Evolutionary conservation across 2,888 invertebrate genomes (phyloP), one percentile per base, ranked within the genome.

Genomic region (Arctia plantaginis): DNA sequence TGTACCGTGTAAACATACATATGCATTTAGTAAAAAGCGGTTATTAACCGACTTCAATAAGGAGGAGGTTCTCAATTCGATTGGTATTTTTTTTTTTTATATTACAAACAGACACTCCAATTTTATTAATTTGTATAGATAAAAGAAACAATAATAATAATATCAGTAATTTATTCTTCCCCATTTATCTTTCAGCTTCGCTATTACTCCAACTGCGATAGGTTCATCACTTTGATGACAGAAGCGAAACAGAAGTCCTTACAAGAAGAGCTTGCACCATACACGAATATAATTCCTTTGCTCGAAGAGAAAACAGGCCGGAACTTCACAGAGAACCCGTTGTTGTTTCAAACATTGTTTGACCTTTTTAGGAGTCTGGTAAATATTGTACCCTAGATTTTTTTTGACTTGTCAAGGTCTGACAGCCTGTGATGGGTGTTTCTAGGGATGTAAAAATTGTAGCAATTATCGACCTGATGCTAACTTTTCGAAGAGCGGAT

Each of bases 141-240:
- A n/a, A n/a, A n/a, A n/a, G n/a, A n/a, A 4, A 35, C 6, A 35
- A 35, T 35, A 35, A 35, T 35, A 35, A 35, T 6, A 35, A 35
- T 35, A 35, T 35, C 35, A 35, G 35, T 35, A 35, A 35, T 35
- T 4, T 51, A 51, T 55, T 55, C 3, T 55, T 10, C 0, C 10
- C n/a, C 2, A 62, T 20, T 10, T 68, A 65, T 74, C 33, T 77
- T 90, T 89, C 91, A 95, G 95, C 89, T 95, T 51, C 93, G 95
- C 0, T 95, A 91, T 86, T 94, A 94, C 88, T 90, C 92, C n/a
- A 95, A 93, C 90, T 95, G 95, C 84, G 79, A 90, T 3, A 85
- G 82, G 15, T 95, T 90, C 86, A 86, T 80, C 23, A 78, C 80
- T 0, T 84, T 95, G 27, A 92, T 95, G 92, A 82, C 82, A 0